Evolutionary conservation across 2,888 invertebrate species (phyloP), one percentile per base, ranked within the genome.

Genomic region (Ectropis crepuscularia): DNA sequence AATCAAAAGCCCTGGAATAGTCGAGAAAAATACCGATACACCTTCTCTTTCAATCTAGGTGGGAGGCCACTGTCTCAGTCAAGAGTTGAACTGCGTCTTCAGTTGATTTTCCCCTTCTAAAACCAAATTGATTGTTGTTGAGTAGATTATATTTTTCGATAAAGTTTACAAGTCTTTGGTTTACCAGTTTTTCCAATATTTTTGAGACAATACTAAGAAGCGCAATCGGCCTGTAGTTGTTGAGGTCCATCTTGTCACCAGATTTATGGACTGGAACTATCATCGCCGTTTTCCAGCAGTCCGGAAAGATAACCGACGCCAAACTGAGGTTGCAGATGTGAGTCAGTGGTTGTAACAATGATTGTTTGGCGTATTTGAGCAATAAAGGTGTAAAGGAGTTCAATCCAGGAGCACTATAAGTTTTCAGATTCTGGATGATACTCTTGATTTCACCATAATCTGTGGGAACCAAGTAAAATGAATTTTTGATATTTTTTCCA

Each of bases 251-350:
- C 4, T 28, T 28, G 16, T 28, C 10, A 11, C 49, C 49, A 49
- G n/a, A 37, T 49, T 49, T 49, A 11, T 37, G n/a, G 9, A 49
- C 10, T 6, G 49, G 49, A 10, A 7, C 2, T 0, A 49, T 37
- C 6, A n/a, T 6, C 37, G 49, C 49, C 6, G 38, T 38, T 37
- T 49, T 49, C 49, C 49, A 49, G 38, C 49, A 49, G 38, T 49
- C 49, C 0, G 49, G 49, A 7, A 49, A 49, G 7, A 37, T n/a
- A 7, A 5, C 49, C 37, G 49, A 49, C 9, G 38, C 7, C 38
- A 49, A 6, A 37, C 49, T 49, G 6, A 49, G 10, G 37, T 36
- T 49, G 12, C 10, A 37, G 6, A 49, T 49, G 6, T 49, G 49
- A 2, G n/a, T 10, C 6, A 49, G 36, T 6, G 49, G 49, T n/a